Base-by-base conservation (phyloP, 1,140 invertebrate genomes). In the Camponotus pennsylvanicus region DNA sequence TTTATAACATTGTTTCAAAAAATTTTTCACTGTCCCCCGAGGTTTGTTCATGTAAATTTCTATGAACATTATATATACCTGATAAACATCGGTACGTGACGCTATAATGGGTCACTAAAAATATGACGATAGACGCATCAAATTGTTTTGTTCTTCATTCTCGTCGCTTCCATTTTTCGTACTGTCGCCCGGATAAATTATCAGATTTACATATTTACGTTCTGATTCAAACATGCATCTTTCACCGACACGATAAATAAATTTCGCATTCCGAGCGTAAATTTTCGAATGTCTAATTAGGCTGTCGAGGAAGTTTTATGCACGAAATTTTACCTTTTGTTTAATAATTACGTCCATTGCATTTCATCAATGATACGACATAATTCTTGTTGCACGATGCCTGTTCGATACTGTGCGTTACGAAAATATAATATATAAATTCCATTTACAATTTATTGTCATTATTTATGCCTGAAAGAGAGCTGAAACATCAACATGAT, bases 111-210 rank as follows among this genome's bases (percentile, higher is more conserved):
- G 40, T 49, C 55, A 49, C 55, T 75, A 59, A 82, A 82, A 73
- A 73, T 82, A 83, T 83, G 32, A 49, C 21, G 21, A 61, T 69
- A 45, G 40, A 83, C 18, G 18, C 27, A 21, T 57, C 37, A 61
- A 82, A 83, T 73, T 82, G 79, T 55, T 73, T 82, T 82, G 77
- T 45, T 69, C 63, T 69, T 80, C 77, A 73, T 82, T 82, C 27
- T 27, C 67, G 79, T 61, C 69, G 49, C 37, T 42, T 15, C 21
- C 67, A 15, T 11, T 82, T 52, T 34, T 45, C 27, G 40, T 45
- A 52, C 55, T 7, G 3, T 59, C 13, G 37, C 7, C 2, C 34
- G 18, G 18, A 55, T 37, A 59, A 73, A 73, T 82, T 73, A 82
- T 59, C 52, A 37, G 18, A 73, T 82, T 82, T 66, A 45, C 59